Percentiles rank a stretch among this genome's conserved stretches.
phyloP scores from a whole-genome alignment of 2,113 vertebrate species.

The Tyrannus savana region DNA sequence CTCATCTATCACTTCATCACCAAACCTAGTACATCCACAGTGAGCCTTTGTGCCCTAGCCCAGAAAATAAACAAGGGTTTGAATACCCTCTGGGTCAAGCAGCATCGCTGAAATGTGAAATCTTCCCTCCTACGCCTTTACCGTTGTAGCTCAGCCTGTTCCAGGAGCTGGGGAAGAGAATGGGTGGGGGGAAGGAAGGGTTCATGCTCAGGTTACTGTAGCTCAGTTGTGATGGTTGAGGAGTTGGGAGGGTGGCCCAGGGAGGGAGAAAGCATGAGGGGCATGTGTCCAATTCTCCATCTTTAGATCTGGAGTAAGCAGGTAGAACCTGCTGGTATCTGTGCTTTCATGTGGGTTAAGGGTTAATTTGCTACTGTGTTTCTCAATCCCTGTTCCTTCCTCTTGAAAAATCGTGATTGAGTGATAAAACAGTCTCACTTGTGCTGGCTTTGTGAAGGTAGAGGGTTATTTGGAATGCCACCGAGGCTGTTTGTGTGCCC shows the following conservation, averaged over 20 bases:
- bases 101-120: constrained; percentile 1
- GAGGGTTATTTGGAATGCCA: constrained; percentile 44
- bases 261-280: background rate
- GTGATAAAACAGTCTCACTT: constrained; percentile 24
- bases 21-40: constrained; percentile 5
- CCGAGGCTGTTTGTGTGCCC: constrained; percentile 5
- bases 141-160: background rate
- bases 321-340: constrained; percentile 34
- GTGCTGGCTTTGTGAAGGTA: background rate
- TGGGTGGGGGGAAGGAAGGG: background rate
- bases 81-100: constrained; percentile 35
- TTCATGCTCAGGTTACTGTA: background rate
- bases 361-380: constrained; percentile 1
- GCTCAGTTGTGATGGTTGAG: background rate
- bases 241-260: background rate
- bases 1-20: constrained; percentile 36
- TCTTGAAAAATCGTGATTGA: constrained; percentile 18
- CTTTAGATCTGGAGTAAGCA: background rate
- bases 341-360: constrained; percentile 29
- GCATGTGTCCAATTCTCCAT: background rate
- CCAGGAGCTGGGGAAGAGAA: background rate
- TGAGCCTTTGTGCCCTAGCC: constrained; percentile 22
- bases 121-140: constrained; percentile 5
- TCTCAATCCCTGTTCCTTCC: constrained; percentile 49
- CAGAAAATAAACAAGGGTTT: constrained; percentile 55